Percentiles rank a stretch among this genome's conserved stretches.
phyloP scores from a whole-genome alignment of 2,797 vertebrate genomes.

The Myotis vivesi region DNA sequence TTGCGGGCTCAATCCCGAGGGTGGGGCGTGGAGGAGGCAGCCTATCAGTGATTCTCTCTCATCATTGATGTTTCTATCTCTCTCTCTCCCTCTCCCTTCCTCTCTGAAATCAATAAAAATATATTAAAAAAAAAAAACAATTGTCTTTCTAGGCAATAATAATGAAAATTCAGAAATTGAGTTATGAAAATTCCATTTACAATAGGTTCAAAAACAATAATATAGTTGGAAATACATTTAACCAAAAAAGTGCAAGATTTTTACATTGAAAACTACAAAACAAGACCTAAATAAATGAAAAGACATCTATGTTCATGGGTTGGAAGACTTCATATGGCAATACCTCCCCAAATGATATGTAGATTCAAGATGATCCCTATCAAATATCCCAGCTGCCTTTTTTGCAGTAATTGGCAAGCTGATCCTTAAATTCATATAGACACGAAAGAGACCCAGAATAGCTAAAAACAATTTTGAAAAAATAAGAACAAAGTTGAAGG shows the following conservation, averaged over 20 bases:
- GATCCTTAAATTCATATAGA: not conserved
- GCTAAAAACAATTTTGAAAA: not conserved
- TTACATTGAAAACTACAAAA: not conserved
- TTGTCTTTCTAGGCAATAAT: not conserved
- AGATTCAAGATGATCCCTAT: not conserved
- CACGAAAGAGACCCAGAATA: not conserved
- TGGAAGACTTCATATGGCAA: not conserved
- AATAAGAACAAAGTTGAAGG: not conserved
- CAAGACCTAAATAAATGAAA: not conserved
- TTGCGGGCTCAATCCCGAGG: too few relatives aligned
- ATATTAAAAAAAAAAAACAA: too few relatives aligned
- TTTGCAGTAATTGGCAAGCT: not conserved
- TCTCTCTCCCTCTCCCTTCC: too few relatives aligned
- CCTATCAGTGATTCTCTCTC: too few relatives aligned
- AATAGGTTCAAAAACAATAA: not conserved
- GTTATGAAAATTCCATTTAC: not conserved
- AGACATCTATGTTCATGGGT: not conserved
- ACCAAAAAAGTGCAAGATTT: not conserved
- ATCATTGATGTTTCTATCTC: too few relatives aligned
- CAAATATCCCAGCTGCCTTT: not conserved
- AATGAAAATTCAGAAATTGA: not conserved
- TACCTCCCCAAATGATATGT: not conserved
- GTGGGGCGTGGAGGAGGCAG: fast-evolving
- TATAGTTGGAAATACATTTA: not conserved
- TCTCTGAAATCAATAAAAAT: too few relatives aligned